These are phyloP conservation scores for Cotesia chilonis DNA, from an alignment of 1,140 invertebrate genomes.

Conservation along the genomic window DNA sequence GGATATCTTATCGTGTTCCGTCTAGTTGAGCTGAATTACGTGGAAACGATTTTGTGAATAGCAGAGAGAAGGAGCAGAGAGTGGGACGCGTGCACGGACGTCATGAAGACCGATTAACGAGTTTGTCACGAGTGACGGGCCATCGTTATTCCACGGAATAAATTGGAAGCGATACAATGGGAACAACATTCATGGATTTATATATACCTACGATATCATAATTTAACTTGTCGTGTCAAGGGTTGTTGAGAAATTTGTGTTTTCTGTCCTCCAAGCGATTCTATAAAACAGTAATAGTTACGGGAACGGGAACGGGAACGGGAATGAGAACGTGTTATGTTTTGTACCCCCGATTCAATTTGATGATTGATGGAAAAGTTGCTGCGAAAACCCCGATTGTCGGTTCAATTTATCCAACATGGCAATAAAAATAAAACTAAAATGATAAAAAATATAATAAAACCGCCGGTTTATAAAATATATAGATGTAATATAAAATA, in stretches of 20 bases:
- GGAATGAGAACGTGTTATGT: background rate
- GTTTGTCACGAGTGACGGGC: slow-evolving; percentile 15
- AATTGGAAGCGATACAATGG: slow-evolving; percentile 20
- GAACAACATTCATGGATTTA: background rate
- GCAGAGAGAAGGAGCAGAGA: too few relatives aligned
- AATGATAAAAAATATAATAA: too few relatives aligned
- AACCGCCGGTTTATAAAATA: background rate
- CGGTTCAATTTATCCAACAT: slow-evolving; percentile 4
- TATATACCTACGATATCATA: slow-evolving; percentile 14
- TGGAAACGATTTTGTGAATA: background rate
- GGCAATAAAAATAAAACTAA: background rate
- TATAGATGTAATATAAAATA: slow-evolving; percentile 3
- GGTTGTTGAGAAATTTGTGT: background rate
- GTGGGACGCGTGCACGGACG: background rate
- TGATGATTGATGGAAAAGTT: too few relatives aligned
- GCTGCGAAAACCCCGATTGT: too few relatives aligned
- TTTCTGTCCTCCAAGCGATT: background rate
- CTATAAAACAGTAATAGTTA: background rate
- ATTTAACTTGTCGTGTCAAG: slow-evolving; percentile 12
- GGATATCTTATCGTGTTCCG: too few relatives aligned
- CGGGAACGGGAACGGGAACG: background rate
- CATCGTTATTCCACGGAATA: slow-evolving; percentile 19
- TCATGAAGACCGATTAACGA: slow-evolving; percentile 17
- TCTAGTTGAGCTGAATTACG: background rate
- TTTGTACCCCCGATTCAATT: too few relatives aligned